Evolutionary conservation across 2,888 invertebrate species (phyloP), one percentile per base, ranked within the genome.

Genomic region (Drosophila meridionalis): DNA sequence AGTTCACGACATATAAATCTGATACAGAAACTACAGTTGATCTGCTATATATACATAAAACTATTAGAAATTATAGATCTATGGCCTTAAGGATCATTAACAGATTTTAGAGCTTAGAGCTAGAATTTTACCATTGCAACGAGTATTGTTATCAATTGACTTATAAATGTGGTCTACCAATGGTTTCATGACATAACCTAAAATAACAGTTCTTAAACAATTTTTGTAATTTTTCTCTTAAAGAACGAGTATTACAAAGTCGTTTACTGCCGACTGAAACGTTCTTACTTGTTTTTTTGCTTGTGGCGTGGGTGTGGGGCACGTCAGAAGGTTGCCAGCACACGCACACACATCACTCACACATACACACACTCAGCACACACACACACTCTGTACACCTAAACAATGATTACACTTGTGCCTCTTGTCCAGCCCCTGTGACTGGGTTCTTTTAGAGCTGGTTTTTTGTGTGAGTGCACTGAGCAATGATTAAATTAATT

Each of bases 401-500:
- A 55, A 55, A 87, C 83, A 89, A 85, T 73, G 84, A 48, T 58
- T 63, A 73, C 75, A 84, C 82, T 83, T 80, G 80, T 83, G 80
- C 69, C 79, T 74, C 53, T 71, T 63, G 59, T 32, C 55, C 67
- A 48, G 62, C 65, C 68, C 48, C 40, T 58, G 63, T 36, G 48
- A 70, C 78, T 61, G 48, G 55, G 3, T 52, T 52, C 48, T 42
- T 36, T 47, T 32, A 4, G 11, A 38, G 14, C 45, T 71, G 48
- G 11, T 38, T 69, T 63, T 52, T 47, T 47, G 28, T 52, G 52
- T 65, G 55, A 70, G 76, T 82, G 80, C 76, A 78, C 85, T 87
- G 88, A 78, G 88, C 90, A 87, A 82, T 89, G 87, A 90, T 89
- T 87, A 87, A 87, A 87, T 87, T 87, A 90, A 87, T 87, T 89